Conservation (phyloP, 2,797 vertebrate species). For the Tragopan temminckii region DNA sequence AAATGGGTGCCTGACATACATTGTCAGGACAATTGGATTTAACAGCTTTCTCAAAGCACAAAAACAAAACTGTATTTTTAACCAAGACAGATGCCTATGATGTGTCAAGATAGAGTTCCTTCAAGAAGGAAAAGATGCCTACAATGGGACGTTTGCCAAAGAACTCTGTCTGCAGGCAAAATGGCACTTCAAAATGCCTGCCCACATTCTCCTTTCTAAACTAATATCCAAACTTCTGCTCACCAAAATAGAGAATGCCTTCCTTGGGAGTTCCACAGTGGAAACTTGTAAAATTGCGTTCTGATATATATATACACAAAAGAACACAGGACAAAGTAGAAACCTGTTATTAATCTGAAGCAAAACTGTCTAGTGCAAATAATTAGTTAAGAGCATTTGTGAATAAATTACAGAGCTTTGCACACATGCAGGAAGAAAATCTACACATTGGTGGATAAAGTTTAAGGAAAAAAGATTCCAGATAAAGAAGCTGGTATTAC, state of each 20-base stretch:
- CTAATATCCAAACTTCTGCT: not conserved
- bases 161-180: not conserved
- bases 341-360: not conserved
- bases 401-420: not conserved
- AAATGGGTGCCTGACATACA: not conserved
- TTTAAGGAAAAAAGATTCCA: not conserved
- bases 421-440: not conserved
- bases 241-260: not conserved
- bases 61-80: not conserved
- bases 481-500: not conserved
- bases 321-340: not conserved
- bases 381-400: not conserved
- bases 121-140: not conserved
- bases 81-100: not conserved
- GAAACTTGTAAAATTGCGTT: not conserved
- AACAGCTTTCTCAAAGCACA: not conserved
- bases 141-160: not conserved
- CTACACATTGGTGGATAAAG: not conserved
- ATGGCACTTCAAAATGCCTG: not conserved
- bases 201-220: not conserved
- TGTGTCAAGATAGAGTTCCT: not conserved
- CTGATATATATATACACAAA: not conserved
- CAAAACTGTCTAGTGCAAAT: not conserved
- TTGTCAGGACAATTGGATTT: not conserved
- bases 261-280: not conserved